Conservation (phyloP, 1,140 invertebrate genomes). For the Alviniconcha marisindica region DNA sequence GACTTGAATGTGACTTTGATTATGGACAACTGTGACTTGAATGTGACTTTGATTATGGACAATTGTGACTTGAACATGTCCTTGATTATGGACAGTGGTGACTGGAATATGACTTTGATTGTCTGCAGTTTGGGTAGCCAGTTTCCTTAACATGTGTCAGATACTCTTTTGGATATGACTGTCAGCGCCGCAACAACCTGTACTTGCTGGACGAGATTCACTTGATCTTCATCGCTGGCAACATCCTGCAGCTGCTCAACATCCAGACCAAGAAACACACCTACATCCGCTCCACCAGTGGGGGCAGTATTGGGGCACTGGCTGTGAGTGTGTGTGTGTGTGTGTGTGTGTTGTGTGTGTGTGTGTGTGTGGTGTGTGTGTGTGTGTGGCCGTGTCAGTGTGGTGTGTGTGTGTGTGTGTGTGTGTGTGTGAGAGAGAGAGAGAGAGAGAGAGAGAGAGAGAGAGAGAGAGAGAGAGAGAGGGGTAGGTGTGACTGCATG, state of each 20-base stretch:
- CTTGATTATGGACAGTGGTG: not conserved
- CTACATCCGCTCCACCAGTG: conserved; percentile 84
- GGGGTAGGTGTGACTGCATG: no score
- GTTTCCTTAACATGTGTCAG: conserved; percentile 46
- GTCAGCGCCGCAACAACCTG: conserved; percentile 87
- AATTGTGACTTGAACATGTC: no score
- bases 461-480: no score
- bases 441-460: no score
- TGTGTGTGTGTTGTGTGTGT: no score
- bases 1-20: no score
- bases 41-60: no score
- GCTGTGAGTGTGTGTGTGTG: conserved; percentile 78
- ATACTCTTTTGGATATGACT: conserved; percentile 92
- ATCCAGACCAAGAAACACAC: conserved; percentile 80
- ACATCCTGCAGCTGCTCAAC: conserved; percentile 86
- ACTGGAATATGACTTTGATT: not conserved
- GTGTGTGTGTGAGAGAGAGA: no score
- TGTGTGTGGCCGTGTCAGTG: conserved; percentile 81
- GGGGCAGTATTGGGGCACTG: conserved; percentile 88
- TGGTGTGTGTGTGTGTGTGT: no score
- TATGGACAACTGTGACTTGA: no score
- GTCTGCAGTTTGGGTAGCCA: no score
- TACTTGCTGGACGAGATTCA: conserved; percentile 84
- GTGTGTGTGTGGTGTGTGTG: no score
- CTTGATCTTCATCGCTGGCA: conserved; percentile 87